These are phyloP conservation scores for Urocyon cinereoargenteus DNA, from an alignment of 2,797 vertebrate species.

Conservation along the genomic window DNA sequence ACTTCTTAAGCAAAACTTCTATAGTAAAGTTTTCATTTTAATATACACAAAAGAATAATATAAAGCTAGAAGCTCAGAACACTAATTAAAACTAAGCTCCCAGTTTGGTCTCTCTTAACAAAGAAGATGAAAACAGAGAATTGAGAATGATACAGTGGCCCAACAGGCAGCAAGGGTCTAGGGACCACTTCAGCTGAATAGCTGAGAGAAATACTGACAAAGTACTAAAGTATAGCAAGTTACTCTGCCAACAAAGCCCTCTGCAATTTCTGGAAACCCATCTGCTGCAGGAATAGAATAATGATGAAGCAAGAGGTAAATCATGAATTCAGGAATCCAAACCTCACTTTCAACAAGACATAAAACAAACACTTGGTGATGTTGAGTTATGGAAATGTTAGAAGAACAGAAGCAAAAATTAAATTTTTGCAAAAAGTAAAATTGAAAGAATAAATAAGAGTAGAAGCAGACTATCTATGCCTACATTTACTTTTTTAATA, in stretches of 20 bases:
- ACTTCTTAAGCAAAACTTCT: slow-evolving; percentile 58
- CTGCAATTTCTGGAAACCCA: background rate
- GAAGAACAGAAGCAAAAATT: background rate
- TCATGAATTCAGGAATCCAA: background rate
- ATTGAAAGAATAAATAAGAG: too few relatives aligned
- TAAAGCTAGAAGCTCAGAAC: slow-evolving; percentile 7
- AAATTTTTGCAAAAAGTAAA: too few relatives aligned
- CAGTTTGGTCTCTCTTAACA: slow-evolving; percentile 11
- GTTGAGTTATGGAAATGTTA: background rate
- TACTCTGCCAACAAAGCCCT: background rate
- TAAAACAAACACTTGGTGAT: background rate
- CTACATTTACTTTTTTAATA: too few relatives aligned
- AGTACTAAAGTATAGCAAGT: background rate
- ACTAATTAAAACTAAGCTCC: slow-evolving; percentile 59
- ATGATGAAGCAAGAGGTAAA: background rate
- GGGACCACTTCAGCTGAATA: background rate
- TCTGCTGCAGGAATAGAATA: background rate
- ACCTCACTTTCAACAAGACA: background rate
- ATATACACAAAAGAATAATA: slow-evolving; percentile 12
- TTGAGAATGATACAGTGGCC: background rate
- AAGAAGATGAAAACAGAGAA: slow-evolving; percentile 38
- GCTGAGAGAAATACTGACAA: background rate
- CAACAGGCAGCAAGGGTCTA: background rate
- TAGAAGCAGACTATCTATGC: background rate
- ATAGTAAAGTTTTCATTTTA: slow-evolving; percentile 51